phyloP scores from a whole-genome alignment of 2,797 vertebrate species.

The Harpagifer antarcticus region DNA sequence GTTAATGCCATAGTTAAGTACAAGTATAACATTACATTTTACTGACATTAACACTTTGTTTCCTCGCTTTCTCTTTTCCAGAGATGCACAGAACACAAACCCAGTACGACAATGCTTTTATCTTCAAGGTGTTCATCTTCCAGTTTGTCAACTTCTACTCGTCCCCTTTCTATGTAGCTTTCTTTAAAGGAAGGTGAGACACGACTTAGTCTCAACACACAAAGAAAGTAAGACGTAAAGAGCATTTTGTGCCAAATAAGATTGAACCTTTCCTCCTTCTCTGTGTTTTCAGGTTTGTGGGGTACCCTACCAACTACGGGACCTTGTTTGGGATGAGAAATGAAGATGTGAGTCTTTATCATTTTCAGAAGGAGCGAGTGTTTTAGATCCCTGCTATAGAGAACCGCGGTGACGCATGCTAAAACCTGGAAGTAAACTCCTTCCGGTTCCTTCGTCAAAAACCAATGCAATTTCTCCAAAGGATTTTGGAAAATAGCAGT shows the following conservation, averaged over 20 bases:
- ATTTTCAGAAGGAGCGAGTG: not conserved
- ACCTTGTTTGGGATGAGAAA: constrained; percentile 88
- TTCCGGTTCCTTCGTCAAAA: no score
- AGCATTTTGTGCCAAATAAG: not conserved
- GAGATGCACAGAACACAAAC: constrained; percentile 91
- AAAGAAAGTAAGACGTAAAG: not conserved
- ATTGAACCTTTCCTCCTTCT: constrained; percentile 1
- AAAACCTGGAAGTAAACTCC: no score
- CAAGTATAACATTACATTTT: not conserved
- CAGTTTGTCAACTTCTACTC: constrained; percentile 91
- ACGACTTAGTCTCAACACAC: not conserved
- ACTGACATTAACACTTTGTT: constrained; percentile 1
- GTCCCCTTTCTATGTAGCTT: constrained; percentile 88
- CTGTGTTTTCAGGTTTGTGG: constrained; percentile 81
- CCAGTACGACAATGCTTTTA: constrained; percentile 88
- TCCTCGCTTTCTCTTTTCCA: constrained; percentile 55
- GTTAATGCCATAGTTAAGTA: not conserved
- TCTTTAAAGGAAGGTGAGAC: constrained; percentile 88
- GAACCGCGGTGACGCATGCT: no score
- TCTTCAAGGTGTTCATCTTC: constrained; percentile 91
- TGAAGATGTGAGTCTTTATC: constrained; percentile 83
- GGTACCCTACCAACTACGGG: constrained; percentile 87
- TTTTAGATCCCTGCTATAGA: not conserved
- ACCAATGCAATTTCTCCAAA: no score
- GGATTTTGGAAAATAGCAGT: no score